Evolutionary conservation across 2,888 invertebrate species (phyloP).

Genomic region (Sphaerophoria rueppellii): DNA sequence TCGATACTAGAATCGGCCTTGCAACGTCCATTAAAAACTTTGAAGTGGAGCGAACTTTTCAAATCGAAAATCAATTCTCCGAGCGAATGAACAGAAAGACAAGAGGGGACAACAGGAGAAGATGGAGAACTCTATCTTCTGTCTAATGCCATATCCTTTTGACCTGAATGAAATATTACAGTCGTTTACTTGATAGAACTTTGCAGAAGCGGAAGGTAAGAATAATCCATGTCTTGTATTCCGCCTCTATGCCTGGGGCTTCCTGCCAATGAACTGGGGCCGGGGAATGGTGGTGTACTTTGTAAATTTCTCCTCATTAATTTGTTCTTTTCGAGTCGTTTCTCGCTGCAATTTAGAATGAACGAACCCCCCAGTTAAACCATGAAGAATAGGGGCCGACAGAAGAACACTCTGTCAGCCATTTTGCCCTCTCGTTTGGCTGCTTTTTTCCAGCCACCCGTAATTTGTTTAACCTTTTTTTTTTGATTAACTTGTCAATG

Average conservation of each 20-base stretch:
- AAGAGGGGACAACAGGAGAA: slow-evolving; percentile 5
- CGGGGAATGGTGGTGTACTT: slow-evolving; percentile 28
- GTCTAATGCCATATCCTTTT: slow-evolving; percentile 57
- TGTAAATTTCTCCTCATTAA: slow-evolving; percentile 72
- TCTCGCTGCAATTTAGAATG: slow-evolving; percentile 61
- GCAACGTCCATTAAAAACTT: slow-evolving; percentile 68
- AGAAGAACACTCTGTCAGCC: slow-evolving; percentile 46
- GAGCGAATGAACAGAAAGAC: slow-evolving; percentile 51
- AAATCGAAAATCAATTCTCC: slow-evolving; percentile 71
- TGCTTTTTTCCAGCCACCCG: slow-evolving; percentile 39
- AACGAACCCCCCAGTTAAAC: neutral
- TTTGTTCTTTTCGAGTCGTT: slow-evolving; percentile 67
- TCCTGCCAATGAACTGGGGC: neutral
- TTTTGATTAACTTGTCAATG: slow-evolving; percentile 70
- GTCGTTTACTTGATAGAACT: slow-evolving; percentile 70
- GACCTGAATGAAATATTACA: slow-evolving; percentile 69
- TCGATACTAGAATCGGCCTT: slow-evolving; percentile 1
- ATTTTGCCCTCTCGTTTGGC: slow-evolving; percentile 22
- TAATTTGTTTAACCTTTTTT: slow-evolving; percentile 73
- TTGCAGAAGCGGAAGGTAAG: slow-evolving; percentile 46
- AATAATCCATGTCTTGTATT: slow-evolving; percentile 46
- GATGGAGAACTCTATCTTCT: slow-evolving; percentile 36
- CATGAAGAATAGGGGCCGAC: neutral
- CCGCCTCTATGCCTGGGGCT: slow-evolving; percentile 13
- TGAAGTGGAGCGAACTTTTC: slow-evolving; percentile 64